These are phyloP conservation scores for Azorinus chamasolen DNA, from an alignment of 2,888 invertebrate species.

Conservation along the genomic window DNA sequence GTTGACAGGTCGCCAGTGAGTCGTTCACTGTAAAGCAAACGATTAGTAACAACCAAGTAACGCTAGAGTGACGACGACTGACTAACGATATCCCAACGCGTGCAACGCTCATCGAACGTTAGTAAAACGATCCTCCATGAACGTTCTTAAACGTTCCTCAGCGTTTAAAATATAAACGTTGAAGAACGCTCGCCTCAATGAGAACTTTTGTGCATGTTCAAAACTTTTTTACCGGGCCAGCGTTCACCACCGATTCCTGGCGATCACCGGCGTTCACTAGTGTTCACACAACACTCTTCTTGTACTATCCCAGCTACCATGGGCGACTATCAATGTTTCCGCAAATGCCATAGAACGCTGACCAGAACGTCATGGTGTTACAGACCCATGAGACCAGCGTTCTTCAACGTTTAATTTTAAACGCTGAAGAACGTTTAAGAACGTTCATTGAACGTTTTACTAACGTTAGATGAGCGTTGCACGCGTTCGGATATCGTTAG, in stretches of 20 bases:
- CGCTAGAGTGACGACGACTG: constrained; percentile 4
- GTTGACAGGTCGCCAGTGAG: constrained; percentile 7
- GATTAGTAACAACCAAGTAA: constrained; percentile 8
- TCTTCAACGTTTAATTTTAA: too few relatives aligned
- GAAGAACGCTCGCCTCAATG: constrained; percentile 25
- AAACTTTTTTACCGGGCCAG: constrained; percentile 11
- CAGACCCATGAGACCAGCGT: background rate
- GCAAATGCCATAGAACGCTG: constrained; percentile 20
- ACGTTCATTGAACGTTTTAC: too few relatives aligned
- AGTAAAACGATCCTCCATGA: background rate
- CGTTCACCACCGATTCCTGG: constrained; percentile 1
- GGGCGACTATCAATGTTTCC: constrained; percentile 22
- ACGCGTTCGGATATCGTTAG: too few relatives aligned
- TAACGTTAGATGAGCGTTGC: too few relatives aligned
- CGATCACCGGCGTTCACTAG: constrained; percentile 15
- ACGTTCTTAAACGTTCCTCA: constrained; percentile 22
- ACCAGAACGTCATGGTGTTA: constrained; percentile 21
- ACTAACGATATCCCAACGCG: background rate
- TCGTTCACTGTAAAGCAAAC: constrained; percentile 9
- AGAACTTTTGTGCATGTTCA: constrained; percentile 34
- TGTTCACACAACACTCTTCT: constrained; percentile 26
- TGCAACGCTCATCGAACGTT: background rate
- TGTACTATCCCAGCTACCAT: constrained; percentile 20
- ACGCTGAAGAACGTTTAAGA: too few relatives aligned
- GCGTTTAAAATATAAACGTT: constrained; percentile 26